These are phyloP conservation scores for Drosophila lini DNA, from an alignment of 1,140 invertebrate species.

Conservation along the genomic window DNA sequence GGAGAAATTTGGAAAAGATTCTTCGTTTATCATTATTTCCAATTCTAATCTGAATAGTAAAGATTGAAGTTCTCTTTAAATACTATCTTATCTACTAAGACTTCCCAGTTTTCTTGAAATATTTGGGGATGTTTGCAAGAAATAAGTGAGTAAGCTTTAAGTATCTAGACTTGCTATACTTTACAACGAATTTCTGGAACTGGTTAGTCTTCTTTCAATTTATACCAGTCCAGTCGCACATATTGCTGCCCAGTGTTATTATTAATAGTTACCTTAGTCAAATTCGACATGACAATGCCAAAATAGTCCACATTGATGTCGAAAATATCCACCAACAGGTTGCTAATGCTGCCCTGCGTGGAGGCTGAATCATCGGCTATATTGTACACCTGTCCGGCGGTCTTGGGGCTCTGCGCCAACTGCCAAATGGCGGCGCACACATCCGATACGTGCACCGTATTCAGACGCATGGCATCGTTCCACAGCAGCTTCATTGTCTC, in stretches of 20 bases:
- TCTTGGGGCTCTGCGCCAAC: conserved; percentile 82
- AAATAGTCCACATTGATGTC: conserved; percentile 94
- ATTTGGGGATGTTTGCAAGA: background rate
- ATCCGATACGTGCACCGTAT: conserved; percentile 94
- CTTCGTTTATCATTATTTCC: background rate
- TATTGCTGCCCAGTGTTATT: background rate
- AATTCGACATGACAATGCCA: conserved; percentile 90
- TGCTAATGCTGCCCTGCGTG: conserved; percentile 92
- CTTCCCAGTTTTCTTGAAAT: background rate
- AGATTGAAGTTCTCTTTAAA: background rate
- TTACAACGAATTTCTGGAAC: background rate
- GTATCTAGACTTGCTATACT: background rate
- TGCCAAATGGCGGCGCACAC: conserved; percentile 91
- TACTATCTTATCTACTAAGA: background rate
- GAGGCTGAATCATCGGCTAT: conserved; percentile 92
- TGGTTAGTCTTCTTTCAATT: conserved; percentile 1
- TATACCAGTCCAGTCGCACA: background rate
- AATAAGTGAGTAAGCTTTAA: background rate
- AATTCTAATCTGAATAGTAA: background rate
- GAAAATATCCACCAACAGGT: conserved; percentile 92
- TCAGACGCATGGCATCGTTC: conserved; percentile 93
- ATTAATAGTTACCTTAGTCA: conserved; percentile 87
- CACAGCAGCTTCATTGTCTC: conserved; percentile 97
- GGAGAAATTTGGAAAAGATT: background rate
- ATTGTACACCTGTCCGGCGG: conserved; percentile 90